Evolutionary conservation across 2,797 vertebrate species (phyloP).

Genomic region (Gadopsis bispinosus): DNA sequence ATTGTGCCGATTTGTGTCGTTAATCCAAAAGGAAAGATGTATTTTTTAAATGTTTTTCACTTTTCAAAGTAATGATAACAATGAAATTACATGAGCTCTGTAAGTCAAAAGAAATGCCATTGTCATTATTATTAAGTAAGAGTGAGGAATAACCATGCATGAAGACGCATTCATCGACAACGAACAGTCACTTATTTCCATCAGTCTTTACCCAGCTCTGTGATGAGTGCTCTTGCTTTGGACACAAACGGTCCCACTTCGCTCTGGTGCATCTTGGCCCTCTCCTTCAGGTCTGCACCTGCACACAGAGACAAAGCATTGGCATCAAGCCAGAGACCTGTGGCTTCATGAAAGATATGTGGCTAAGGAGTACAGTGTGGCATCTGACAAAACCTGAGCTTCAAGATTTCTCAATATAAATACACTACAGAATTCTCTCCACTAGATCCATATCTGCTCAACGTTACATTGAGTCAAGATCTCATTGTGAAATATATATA

Average conservation of each 20-base stretch:
- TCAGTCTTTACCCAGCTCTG: constrained; percentile 89
- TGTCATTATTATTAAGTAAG: not conserved
- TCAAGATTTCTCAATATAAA: not conserved
- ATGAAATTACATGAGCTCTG: not conserved
- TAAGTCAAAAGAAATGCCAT: not conserved
- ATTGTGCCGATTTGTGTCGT: not conserved
- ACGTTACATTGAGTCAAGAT: not conserved
- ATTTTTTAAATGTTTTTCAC: not conserved
- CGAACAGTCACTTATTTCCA: not conserved
- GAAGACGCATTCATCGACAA: not conserved
- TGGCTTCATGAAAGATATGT: not conserved
- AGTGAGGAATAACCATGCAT: no score
- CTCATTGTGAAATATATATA: not conserved
- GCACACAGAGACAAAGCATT: constrained; percentile 56
- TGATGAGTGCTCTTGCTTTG: constrained; percentile 92
- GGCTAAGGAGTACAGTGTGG: not conserved
- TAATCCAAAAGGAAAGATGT: not conserved
- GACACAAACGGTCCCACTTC: constrained; percentile 97
- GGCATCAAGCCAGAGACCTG: not conserved
- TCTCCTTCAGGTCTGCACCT: constrained; percentile 98
- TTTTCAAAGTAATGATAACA: not conserved
- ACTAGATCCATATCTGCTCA: not conserved
- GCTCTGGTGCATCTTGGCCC: constrained; percentile 95
- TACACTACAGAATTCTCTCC: not conserved
- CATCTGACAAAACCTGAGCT: not conserved